Conservation (phyloP, 2,888 invertebrate genomes). For the Clostera curtula region DNA sequence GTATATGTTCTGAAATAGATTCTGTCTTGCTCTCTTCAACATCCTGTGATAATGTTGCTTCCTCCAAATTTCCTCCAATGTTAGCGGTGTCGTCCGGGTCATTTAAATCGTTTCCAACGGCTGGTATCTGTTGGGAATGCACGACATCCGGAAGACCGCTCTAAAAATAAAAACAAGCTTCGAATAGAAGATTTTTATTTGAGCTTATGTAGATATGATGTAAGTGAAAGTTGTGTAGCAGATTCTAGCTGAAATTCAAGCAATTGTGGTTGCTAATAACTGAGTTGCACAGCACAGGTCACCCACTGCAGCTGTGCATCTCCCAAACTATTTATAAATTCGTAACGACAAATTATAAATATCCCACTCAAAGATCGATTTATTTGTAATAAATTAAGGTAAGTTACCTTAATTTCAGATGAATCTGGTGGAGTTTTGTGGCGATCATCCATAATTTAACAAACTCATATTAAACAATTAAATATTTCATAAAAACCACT, state of each 20-base stretch:
- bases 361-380: constrained; percentile 31
- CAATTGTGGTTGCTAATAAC: constrained; percentile 11
- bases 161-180: constrained; percentile 70
- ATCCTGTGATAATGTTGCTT: constrained; percentile 25
- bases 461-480: constrained; percentile 58
- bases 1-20: constrained; percentile 63
- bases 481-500: constrained; percentile 46
- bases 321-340: constrained; percentile 54
- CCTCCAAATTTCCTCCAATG: constrained; percentile 28
- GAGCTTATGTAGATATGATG: too few relatives aligned
- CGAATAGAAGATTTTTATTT: too few relatives aligned
- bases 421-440: constrained; percentile 39
- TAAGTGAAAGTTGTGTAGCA: too few relatives aligned
- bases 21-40: constrained; percentile 46
- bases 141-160: constrained; percentile 72
- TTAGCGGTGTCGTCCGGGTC: constrained; percentile 34
- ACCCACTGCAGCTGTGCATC: constrained; percentile 42
- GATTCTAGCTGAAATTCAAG: too few relatives aligned
- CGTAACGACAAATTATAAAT: constrained; percentile 44
- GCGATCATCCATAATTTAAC: constrained; percentile 67
- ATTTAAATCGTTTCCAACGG: constrained; percentile 38
- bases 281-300: constrained; percentile 23
- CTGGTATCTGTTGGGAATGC: constrained; percentile 64
- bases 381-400: constrained; percentile 2
- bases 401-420: constrained; percentile 51